A percentile compares a stretch with the other conserved stretches of the same genome.
Evolutionary conservation across 2,888 invertebrate species (phyloP).

Genomic region (Chironomus riparius): DNA sequence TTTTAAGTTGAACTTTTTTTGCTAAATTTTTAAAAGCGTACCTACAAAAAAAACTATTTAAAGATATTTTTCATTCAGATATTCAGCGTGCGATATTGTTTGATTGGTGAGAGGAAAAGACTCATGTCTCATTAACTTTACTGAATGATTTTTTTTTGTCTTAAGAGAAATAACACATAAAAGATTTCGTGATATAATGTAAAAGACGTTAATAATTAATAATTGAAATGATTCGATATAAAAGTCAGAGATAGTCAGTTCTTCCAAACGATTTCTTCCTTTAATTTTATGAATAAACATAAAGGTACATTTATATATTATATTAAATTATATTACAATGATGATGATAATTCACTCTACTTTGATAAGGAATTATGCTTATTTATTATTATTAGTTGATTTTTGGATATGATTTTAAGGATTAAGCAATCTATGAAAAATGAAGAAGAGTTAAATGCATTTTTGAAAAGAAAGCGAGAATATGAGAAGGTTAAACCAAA

Average conservation of each 20-base stretch:
- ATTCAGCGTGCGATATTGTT: neutral
- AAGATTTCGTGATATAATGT: neutral
- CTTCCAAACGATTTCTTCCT: constrained; percentile 8
- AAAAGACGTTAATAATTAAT: neutral
- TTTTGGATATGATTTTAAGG: too few species aligned
- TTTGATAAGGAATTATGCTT: neutral
- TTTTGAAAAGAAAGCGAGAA: too few species aligned
- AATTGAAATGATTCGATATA: neutral
- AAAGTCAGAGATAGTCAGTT: constrained; percentile 1
- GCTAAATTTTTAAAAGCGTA: too few species aligned
- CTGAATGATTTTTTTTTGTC: neutral
- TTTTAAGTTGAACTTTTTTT: too few species aligned
- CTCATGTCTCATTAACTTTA: neutral
- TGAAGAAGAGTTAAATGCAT: too few species aligned
- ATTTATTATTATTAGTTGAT: too few species aligned
- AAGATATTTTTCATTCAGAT: neutral
- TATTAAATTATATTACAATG: neutral
- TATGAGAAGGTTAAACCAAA: too few species aligned
- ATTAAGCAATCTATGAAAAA: too few species aligned
- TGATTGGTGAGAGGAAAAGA: neutral
- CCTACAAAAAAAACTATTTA: neutral
- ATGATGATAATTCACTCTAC: neutral
- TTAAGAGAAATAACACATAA: too few species aligned
- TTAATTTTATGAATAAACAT: neutral
- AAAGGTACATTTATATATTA: neutral